Evolutionary conservation across 2,888 invertebrate genomes (phyloP), one percentile per base, ranked within the genome.

Genomic region (Omphaloscelis lunosa): DNA sequence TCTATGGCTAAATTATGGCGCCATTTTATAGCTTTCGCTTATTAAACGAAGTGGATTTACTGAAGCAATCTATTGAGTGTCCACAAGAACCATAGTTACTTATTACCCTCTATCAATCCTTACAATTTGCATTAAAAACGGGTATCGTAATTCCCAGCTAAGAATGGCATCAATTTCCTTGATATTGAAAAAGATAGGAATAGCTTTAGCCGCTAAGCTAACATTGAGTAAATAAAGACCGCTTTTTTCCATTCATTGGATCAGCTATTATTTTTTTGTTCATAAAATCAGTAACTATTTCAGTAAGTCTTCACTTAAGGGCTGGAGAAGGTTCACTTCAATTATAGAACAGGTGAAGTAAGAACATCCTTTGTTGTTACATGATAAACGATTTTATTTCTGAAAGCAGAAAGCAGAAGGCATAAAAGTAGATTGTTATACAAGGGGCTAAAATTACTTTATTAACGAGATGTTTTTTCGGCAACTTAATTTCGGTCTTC

Each of bases 61-160:
- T 84, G 83, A 51, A n/a, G 27, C 39, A 53, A 34, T 56, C 59
- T 58, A 11, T 69, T 29, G 11, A 17, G 34, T 67, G 82, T 56
- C 29, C n/a, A 53, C 51, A 62, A 80, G 74, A 59, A 41, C 79
- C 72, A 76, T 76, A 72, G 69, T 83, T 77, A 83, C 80, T 87
- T 87, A 85, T 87, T 81, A 86, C 69, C 70, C 66, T 56, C 86
- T 29, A 87, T 87, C 81, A 82, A 87, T 87, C 80, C 73, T 79
- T 15, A 75, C 70, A 75, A 86, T 87, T 86, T 87, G 68, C 86
- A 86, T 86, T 73, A 68, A 81, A 78, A 87, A 73, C 78, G 59
- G 67, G 78, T 75, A 75, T 71, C 63, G 75, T 77, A 75, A 86
- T 74, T 72, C 45, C 23, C 23, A 68, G 69, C 53, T 65, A 71